phyloP scores from a whole-genome alignment of 2,113 vertebrate species.

The Dasyornis broadbenti region DNA sequence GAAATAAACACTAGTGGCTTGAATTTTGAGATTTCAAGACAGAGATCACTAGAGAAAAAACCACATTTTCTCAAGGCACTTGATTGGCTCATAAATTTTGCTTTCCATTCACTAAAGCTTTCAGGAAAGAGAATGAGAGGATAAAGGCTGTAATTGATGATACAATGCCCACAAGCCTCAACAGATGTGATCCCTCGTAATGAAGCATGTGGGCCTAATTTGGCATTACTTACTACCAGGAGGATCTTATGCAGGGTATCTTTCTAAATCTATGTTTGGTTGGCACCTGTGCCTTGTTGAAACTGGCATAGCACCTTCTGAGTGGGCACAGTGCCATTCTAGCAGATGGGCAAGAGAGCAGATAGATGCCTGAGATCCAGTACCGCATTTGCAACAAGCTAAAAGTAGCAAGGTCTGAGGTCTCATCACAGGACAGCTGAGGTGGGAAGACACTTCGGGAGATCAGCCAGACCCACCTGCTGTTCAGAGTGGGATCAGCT shows the following conservation, averaged over 20 bases:
- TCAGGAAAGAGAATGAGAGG: constrained; percentile 66
- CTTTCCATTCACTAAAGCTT: constrained; percentile 53
- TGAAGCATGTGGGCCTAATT: constrained; percentile 79
- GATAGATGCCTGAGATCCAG: constrained; percentile 64
- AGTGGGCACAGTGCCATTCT: constrained; percentile 67
- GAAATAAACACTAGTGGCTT: constrained; percentile 1
- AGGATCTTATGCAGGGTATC: constrained; percentile 71
- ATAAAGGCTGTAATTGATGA: constrained; percentile 70
- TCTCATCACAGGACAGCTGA: constrained; percentile 29
- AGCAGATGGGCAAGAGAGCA: constrained; percentile 70
- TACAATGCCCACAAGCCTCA: constrained; percentile 75
- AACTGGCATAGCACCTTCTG: constrained; percentile 73
- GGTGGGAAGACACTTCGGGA: neutral
- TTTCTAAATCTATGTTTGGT: constrained; percentile 76
- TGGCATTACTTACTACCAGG: constrained; percentile 72
- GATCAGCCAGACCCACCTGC: neutral
- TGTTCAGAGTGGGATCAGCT: neutral
- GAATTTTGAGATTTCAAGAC: constrained; percentile 26
- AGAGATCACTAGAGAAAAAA: neutral
- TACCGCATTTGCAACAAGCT: constrained; percentile 59
- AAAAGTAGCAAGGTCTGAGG: constrained; percentile 53
- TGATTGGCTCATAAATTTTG: constrained; percentile 42
- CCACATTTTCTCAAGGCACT: constrained; percentile 27
- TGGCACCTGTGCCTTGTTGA: constrained; percentile 78
- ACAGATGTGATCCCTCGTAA: constrained; percentile 78